Conservation (phyloP, 2,797 vertebrate genomes). For the Acanthis flammea region DNA sequence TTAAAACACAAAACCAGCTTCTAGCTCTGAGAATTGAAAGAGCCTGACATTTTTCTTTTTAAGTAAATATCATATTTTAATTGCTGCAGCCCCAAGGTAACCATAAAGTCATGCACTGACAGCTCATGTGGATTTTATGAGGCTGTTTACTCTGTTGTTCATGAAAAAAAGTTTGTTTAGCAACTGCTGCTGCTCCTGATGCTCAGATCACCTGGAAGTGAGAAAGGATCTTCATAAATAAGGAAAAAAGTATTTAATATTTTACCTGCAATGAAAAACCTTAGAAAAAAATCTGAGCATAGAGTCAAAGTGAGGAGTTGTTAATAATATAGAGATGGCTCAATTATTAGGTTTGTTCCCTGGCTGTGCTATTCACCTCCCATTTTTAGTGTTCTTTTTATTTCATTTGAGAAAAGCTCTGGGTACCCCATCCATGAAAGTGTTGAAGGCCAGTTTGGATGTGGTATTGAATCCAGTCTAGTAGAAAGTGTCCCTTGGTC, state of each 20-base stretch:
- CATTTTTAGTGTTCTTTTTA: neutral
- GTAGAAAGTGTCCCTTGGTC: neutral
- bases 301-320: neutral
- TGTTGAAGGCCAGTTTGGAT: neutral
- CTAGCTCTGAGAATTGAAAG: neutral
- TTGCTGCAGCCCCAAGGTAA: slow-evolving; percentile 33
- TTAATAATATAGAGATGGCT: neutral
- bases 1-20: neutral
- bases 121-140: slow-evolving; percentile 49
- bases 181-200: neutral
- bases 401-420: neutral
- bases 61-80: slow-evolving; percentile 60
- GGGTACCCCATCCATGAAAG: neutral
- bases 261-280: neutral
- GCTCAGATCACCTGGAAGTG: neutral
- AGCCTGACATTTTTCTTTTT: slow-evolving; percentile 41
- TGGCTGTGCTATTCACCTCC: neutral
- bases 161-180: slow-evolving; percentile 29
- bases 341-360: neutral
- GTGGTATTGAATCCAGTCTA: neutral
- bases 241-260: neutral
- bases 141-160: slow-evolving; percentile 53
- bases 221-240: neutral
- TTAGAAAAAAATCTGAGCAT: neutral
- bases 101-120: slow-evolving; percentile 37